phyloP scores from a whole-genome alignment of 2,888 invertebrate species.

The Falcaria lacertinaria region DNA sequence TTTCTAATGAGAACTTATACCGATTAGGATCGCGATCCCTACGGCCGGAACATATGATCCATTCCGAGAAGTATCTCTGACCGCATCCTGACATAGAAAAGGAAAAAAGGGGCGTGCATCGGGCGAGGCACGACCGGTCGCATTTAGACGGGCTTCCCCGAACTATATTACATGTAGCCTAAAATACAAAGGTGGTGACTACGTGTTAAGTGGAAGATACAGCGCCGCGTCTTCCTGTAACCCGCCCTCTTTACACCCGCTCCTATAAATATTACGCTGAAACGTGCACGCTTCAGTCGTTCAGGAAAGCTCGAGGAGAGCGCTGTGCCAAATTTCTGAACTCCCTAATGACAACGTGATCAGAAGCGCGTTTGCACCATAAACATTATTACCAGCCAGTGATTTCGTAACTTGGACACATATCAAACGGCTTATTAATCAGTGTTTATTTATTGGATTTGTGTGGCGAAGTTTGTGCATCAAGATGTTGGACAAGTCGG shows the following conservation, averaged over 20 bases:
- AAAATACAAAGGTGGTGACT: conserved; percentile 60
- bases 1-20: too few species aligned
- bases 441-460: conserved; percentile 25
- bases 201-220: conserved; percentile 60
- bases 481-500: conserved; percentile 70
- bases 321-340: conserved; percentile 61
- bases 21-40: too few species aligned
- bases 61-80: conserved; percentile 13
- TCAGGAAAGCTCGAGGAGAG: conserved; percentile 61
- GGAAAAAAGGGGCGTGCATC: conserved; percentile 30
- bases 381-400: conserved; percentile 16
- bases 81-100: conserved; percentile 26
- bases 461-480: conserved; percentile 26
- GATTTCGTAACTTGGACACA: conserved; percentile 34
- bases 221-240: conserved; percentile 61
- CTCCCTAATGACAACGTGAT: conserved; percentile 61
- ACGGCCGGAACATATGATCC: background rate
- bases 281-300: conserved; percentile 65
- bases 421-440: conserved; percentile 21
- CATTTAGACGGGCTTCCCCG: conserved; percentile 69
- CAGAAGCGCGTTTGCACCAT: conserved; percentile 35
- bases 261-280: conserved; percentile 71
- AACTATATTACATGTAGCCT: conserved; percentile 56
- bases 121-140: conserved; percentile 26
- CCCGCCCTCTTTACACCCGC: conserved; percentile 53